phyloP scores from a whole-genome alignment of 2,888 invertebrate genomes.

The Sabatieria punctata region DNA sequence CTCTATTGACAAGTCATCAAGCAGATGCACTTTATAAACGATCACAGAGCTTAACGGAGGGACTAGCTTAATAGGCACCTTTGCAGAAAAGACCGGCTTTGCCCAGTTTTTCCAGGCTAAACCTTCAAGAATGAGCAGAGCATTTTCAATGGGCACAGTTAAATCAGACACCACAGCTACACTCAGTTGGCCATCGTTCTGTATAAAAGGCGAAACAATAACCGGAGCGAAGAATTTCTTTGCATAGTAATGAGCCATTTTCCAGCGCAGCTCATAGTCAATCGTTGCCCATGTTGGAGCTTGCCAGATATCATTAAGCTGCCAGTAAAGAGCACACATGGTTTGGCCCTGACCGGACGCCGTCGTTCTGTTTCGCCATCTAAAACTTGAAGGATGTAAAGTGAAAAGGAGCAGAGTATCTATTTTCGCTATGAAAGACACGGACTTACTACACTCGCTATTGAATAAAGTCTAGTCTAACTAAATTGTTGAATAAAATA shows the following conservation, averaged over 20 bases:
- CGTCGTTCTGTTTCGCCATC: neutral
- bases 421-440: too few species aligned
- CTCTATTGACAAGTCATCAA: too few species aligned
- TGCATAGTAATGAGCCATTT: constrained; percentile 75
- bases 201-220: constrained; percentile 28
- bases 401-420: too few species aligned
- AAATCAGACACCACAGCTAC: neutral
- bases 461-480: too few species aligned
- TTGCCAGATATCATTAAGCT: constrained; percentile 88
- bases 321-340: constrained; percentile 97
- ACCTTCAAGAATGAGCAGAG: neutral
- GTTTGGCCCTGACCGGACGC: constrained; percentile 49
- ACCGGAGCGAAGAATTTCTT: constrained; percentile 55
- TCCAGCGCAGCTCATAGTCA: constrained; percentile 60
- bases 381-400: too few species aligned
- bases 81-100: too few species aligned
- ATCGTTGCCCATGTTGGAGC: constrained; percentile 89
- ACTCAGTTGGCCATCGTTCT: neutral
- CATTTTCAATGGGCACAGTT: neutral
- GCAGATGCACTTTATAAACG: too few species aligned
- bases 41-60: neutral
- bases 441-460: too few species aligned
- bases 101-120: neutral
- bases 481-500: too few species aligned
- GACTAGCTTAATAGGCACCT: neutral